Evolutionary conservation across 2,888 invertebrate genomes (phyloP), one percentile per base, ranked within the genome.

Genomic region (Plebejus argus): DNA sequence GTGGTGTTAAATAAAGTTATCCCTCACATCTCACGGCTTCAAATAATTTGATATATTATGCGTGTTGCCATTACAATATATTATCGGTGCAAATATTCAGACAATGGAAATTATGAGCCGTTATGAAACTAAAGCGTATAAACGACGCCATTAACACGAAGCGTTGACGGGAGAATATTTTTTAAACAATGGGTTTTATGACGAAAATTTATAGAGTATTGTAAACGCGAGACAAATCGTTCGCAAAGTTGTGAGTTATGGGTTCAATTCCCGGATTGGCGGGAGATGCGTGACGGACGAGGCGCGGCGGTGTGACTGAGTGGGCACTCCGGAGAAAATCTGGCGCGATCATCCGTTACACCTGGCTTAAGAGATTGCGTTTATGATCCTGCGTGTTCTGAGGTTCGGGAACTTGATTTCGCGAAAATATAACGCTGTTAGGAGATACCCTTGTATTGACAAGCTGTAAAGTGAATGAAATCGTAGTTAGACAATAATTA

Each of bases 171-270:
- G 39, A 71, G 56, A 66, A 74, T 74, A 77, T 77, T 77, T 77
- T 58, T 72, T 77, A 77, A 77, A 77, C 72, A 74, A 77, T 70
- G 72, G 58, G 70, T 76, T 56, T 56, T 76, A 76, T 76, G 72
- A 77, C 72, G 77, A 58, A 58, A 74, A 77, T 77, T 72, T 71
- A 77, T 77, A 72, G 77, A 72, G 72, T 81, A 79, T 81, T 80
- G 80, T 81, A 80, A 81, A 81, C 78, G 79, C 78, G 79, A 79
- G 81, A 82, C 82, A 83, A 85, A 85, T 84, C 81, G 80, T 78
- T 79, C 78, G 71, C 77, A 78, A 78, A 72, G 78, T 71, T 78
- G 80, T 79, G 82, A 85, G 81, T 84, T 81, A 85, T 85, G 82
- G 80, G 79, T 82, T 81, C 83, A 80, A 83, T 83, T 81, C 82